phyloP scores from a whole-genome alignment of 2,113 vertebrate species.

The Onychostruthus taczanowskii region DNA sequence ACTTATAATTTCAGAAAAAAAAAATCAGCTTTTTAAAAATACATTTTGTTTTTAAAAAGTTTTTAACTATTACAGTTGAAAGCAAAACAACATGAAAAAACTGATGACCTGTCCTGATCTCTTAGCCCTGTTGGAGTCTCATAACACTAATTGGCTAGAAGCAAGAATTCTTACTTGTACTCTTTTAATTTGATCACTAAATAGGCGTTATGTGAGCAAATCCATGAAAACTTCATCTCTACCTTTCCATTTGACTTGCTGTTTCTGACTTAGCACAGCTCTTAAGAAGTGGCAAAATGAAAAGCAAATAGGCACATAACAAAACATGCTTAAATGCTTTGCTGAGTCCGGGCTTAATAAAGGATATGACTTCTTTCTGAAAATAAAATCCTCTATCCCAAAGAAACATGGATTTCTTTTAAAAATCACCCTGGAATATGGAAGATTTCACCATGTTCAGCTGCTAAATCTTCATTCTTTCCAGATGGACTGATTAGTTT shows the following conservation, averaged over 20 bases:
- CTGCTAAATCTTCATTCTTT: not conserved
- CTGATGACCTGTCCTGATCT: not conserved
- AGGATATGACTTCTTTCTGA: not conserved
- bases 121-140: not conserved
- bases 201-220: not conserved
- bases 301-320: not conserved
- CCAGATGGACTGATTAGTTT: not conserved
- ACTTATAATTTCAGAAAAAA: not conserved
- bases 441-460: not conserved
- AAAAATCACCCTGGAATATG: not conserved
- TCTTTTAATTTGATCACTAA: not conserved
- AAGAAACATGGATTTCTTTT: not conserved
- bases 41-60: not conserved
- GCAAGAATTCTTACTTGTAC: not conserved
- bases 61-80: not conserved
- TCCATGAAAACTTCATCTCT: not conserved
- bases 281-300: not conserved
- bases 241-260: not conserved
- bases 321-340: not conserved
- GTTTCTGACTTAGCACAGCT: not conserved
- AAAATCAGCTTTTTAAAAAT: not conserved
- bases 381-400: not conserved
- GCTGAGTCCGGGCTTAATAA: conserved; percentile 7
- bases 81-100: not conserved
- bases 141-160: not conserved